Percentiles rank a stretch among this genome's conserved stretches.
These are phyloP conservation scores for Myotis pilosus DNA, from an alignment of 2,797 vertebrate genomes.

Conservation along the genomic window DNA sequence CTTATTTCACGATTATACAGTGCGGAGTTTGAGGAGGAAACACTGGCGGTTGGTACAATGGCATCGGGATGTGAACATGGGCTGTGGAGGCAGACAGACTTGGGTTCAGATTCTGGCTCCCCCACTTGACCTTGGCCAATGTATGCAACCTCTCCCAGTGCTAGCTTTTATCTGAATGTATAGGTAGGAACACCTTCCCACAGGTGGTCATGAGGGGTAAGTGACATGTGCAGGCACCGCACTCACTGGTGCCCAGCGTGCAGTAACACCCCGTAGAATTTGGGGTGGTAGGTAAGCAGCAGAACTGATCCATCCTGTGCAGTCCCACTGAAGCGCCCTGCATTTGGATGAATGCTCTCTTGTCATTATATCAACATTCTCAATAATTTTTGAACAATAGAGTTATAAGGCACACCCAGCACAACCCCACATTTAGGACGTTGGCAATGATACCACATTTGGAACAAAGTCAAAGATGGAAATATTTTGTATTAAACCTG, in stretches of 20 bases:
- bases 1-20: accelerated
- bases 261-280: neutral
- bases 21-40: neutral
- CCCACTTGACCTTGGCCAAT: neutral
- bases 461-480: neutral
- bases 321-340: neutral
- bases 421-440: neutral
- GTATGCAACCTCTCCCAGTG: neutral
- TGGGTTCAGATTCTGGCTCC: neutral
- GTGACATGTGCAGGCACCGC: accelerated
- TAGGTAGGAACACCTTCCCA: neutral
- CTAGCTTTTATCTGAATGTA: neutral
- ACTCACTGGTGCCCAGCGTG: accelerated
- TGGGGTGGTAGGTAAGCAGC: accelerated
- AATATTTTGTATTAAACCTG: neutral
- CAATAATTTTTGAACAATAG: neutral
- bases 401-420: neutral
- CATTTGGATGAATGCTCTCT: neutral
- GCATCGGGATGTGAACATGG: neutral
- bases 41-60: neutral
- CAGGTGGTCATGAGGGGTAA: neutral
- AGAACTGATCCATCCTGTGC: neutral
- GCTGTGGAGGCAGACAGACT: neutral
- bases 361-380: neutral
- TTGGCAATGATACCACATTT: neutral